Conservation (phyloP, 2,888 invertebrate genomes). For the Crioceris asparagi region DNA sequence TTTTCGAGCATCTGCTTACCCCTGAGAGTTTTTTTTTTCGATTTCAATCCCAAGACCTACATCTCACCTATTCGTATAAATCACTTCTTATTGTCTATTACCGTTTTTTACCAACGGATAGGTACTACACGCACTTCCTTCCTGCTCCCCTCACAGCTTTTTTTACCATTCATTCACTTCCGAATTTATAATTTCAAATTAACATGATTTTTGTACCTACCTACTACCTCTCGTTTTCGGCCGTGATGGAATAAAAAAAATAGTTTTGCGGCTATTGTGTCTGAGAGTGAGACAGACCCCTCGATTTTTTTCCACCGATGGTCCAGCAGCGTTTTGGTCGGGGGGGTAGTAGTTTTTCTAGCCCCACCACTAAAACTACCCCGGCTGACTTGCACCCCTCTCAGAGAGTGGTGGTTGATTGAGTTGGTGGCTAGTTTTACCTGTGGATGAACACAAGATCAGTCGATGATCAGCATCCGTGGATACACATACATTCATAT, state of each 20-base stretch:
- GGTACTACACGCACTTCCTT: background rate
- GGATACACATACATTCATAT: too few species aligned
- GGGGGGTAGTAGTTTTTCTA: too few species aligned
- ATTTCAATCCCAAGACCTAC: too few species aligned
- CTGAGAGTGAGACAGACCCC: conserved; percentile 18
- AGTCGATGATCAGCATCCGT: conserved; percentile 24
- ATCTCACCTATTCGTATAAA: conserved; percentile 19
- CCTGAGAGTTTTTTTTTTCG: conserved; percentile 16
- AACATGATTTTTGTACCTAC: conserved; percentile 33
- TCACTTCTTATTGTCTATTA: conserved; percentile 16
- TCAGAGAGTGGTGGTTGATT: too few species aligned
- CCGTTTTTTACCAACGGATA: conserved; percentile 14
- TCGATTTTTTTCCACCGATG: conserved; percentile 15
- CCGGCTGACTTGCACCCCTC: too few species aligned
- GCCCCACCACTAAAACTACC: too few species aligned
- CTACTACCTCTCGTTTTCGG: too few species aligned
- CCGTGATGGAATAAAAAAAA: background rate
- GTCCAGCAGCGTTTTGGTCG: conserved; percentile 4
- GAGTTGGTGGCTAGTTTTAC: too few species aligned
- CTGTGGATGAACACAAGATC: conserved; percentile 10
- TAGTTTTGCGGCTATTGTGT: too few species aligned
- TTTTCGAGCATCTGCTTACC: conserved; percentile 19
- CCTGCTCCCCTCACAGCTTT: conserved; percentile 2
- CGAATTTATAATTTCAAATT: conserved; percentile 24
- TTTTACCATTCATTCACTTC: conserved; percentile 13